Evolutionary conservation across 2,888 invertebrate species (phyloP).

Genomic region (Philereme vetulata): DNA sequence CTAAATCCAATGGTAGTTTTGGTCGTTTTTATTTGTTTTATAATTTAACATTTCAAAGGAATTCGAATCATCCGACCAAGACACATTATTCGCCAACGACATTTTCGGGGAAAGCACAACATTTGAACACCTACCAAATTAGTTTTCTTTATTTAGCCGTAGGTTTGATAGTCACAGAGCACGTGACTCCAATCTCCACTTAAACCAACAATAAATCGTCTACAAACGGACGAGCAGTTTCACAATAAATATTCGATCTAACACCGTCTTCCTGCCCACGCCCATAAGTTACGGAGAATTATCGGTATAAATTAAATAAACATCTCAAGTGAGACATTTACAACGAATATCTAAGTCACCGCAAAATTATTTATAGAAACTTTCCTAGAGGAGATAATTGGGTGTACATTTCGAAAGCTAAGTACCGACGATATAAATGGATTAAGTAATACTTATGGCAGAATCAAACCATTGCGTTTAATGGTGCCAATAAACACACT

Average conservation of each 20-base stretch:
- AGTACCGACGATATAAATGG: constrained; percentile 17
- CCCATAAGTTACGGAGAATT: constrained; percentile 77
- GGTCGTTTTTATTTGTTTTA: too few species aligned
- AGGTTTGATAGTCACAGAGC: constrained; percentile 45
- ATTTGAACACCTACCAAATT: constrained; percentile 35
- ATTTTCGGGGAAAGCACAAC: constrained; percentile 20
- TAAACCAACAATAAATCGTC: constrained; percentile 66
- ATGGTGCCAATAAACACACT: constrained; percentile 45
- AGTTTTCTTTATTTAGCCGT: constrained; percentile 36
- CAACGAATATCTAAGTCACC: constrained; percentile 66
- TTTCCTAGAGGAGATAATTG: constrained; percentile 54
- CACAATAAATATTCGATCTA: constrained; percentile 78
- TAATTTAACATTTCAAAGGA: not conserved
- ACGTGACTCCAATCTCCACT: constrained; percentile 43
- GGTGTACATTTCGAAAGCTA: constrained; percentile 40
- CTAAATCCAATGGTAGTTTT: not conserved
- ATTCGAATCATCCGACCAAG: constrained; percentile 2
- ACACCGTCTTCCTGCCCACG: constrained; percentile 79
- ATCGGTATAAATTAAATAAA: constrained; percentile 81
- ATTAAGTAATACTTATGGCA: constrained; percentile 38
- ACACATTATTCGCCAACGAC: constrained; percentile 20
- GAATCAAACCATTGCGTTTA: constrained; percentile 42
- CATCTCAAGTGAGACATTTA: constrained; percentile 75
- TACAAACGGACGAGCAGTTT: constrained; percentile 70
- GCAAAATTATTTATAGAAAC: constrained; percentile 59